Conservation (phyloP, 2,113 vertebrate species). For the Sphyrna mokarran region DNA sequence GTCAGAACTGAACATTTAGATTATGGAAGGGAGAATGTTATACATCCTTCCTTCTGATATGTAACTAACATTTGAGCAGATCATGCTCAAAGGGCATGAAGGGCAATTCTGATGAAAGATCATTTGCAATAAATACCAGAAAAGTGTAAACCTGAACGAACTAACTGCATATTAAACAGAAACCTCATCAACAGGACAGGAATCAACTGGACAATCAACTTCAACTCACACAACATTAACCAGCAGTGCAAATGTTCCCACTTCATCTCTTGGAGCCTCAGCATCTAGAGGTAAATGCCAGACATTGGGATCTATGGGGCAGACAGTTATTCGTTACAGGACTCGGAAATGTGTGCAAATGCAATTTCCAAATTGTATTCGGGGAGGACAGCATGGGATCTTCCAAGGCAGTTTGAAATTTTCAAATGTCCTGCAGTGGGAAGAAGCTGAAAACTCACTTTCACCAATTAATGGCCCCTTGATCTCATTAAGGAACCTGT, state of each 20-base stretch:
- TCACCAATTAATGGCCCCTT: neutral
- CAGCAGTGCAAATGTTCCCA: neutral
- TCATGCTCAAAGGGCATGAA: too few relatives aligned
- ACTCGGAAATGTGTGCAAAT: neutral
- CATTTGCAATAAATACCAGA: neutral
- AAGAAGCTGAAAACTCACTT: neutral
- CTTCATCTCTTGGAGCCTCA: neutral
- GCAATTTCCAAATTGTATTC: neutral
- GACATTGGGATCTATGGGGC: neutral
- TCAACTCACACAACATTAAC: too few relatives aligned
- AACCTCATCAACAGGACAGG: neutral
- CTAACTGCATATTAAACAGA: neutral
- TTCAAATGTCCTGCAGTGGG: neutral
- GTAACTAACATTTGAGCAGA: too few relatives aligned
- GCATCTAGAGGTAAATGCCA: neutral
- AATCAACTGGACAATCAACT: too few relatives aligned
- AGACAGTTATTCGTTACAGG: too few relatives aligned
- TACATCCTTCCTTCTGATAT: neutral
- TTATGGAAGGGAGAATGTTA: too few relatives aligned
- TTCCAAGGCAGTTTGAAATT: neutral
- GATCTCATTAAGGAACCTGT: neutral
- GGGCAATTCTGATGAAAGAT: neutral
- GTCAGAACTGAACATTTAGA: too few relatives aligned
- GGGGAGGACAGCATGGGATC: too few relatives aligned
- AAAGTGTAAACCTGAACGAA: neutral